A percentile compares a stretch with the other conserved stretches of the same genome.
These are phyloP conservation scores for Vulpes lagopus DNA, from an alignment of 2,113 vertebrate species.

Conservation along the genomic window DNA sequence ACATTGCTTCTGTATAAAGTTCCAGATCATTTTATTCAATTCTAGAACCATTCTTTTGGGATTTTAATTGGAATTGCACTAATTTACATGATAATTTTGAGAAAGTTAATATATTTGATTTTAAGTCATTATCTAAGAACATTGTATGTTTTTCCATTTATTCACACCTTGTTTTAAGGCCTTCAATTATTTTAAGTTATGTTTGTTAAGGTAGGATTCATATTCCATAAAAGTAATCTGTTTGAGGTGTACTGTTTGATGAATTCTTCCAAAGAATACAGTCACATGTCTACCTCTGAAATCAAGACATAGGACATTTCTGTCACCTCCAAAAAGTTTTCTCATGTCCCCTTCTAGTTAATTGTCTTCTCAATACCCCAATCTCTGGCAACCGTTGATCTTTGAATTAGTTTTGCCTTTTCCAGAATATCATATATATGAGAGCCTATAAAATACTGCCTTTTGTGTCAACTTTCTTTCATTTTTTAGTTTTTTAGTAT, in stretches of 20 bases:
- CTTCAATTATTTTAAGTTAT: background rate
- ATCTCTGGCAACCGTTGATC: background rate
- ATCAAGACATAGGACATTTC: background rate
- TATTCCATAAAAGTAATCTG: background rate
- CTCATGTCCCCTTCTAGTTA: background rate
- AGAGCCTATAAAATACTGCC: background rate
- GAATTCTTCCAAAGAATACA: background rate
- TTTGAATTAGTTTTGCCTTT: background rate
- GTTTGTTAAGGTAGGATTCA: background rate
- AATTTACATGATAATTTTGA: background rate
- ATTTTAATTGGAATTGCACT: constrained; percentile 4
- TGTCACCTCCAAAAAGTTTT: background rate
- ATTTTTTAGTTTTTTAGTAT: background rate
- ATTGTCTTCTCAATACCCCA: background rate
- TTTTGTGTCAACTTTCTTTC: background rate
- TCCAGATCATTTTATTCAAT: constrained; percentile 38
- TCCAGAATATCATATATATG: background rate
- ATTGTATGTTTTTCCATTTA: background rate
- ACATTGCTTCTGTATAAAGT: constrained; percentile 11
- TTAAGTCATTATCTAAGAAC: constrained; percentile 9
- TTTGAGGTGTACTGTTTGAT: background rate
- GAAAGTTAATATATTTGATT: background rate
- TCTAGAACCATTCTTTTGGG: background rate
- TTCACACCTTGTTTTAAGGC: background rate
- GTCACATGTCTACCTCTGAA: background rate